Evolutionary conservation across 2,113 vertebrate species (phyloP), one percentile per base, ranked within the genome.

Genomic region (Pterocles orientalis): DNA sequence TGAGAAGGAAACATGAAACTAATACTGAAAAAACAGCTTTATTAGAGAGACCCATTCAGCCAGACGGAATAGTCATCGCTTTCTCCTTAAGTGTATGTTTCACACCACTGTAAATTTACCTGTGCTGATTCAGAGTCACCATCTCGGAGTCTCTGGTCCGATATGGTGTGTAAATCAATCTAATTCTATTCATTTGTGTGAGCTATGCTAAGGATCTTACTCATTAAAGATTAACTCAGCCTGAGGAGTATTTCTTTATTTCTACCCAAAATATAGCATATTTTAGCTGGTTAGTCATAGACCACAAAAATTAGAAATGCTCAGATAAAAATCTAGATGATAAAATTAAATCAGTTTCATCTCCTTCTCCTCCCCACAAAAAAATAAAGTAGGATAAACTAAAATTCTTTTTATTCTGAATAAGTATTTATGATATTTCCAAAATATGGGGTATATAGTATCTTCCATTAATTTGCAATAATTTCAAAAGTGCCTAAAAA

Each of bases 1-100:
- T 33, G 72, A 91, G 72, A 70, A 90, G 65, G 69, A 91, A 92
- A 96, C 51, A 65, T 82, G 72, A 96, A 92, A 79, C 80, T 86
- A 88, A 72, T 84, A 57, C 31, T 68, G 65, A 65, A 78, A 76
- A 90, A 4, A 2, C 9, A 86, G 43, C 75, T 92, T 94, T 92
- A 61, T 23, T 82, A 83, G 69, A 64, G 57, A 62, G 72, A 60
- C 10, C 17, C 20, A 21, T 72, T 86, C 76, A 71, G 34, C 34
- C 69, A 84, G 45, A 45, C 78, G 72, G 47, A 96, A 93, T 70
- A n/a, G 6, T 39, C 76, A 43, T 48, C 39, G 34, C 51, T 86
- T 95, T 84, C 19, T 81, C 43, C 76, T 34, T 29, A 50, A 77
- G 25, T 50, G 21, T 45, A 1, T 28, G 18, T 92, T 96, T 92